A percentile compares a stretch with the other conserved stretches of the same genome.
Conservation (phyloP, 2,888 invertebrate species). For the Pseudococcus longispinus region DNA sequence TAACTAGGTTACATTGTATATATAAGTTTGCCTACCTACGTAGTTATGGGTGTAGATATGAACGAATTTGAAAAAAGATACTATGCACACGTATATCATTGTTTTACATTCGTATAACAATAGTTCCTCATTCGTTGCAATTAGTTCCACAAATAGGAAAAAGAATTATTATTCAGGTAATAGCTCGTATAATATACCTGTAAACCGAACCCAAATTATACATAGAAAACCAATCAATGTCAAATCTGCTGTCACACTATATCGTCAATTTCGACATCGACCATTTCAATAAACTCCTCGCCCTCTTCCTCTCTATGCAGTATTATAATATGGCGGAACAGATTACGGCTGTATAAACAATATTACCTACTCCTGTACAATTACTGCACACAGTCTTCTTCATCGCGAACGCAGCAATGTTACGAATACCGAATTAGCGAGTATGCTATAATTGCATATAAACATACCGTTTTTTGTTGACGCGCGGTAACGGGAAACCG, state of each 20-base stretch:
- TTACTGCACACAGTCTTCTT: neutral
- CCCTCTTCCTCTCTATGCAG: neutral
- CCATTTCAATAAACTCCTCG: neutral
- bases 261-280: neutral
- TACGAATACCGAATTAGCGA: conserved; percentile 2
- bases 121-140: neutral
- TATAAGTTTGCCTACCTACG: neutral
- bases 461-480: neutral
- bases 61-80: neutral
- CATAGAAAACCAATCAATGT: neutral
- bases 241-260: neutral
- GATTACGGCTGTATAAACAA: conserved; percentile 24
- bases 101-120: neutral
- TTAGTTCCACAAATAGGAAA: conserved; percentile 4
- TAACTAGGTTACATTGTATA: neutral
- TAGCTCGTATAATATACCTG: neutral
- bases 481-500: neutral
- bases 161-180: neutral
- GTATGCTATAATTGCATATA: neutral
- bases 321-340: neutral
- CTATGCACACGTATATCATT: neutral
- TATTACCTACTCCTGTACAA: neutral
- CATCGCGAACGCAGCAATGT: neutral
- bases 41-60: neutral
- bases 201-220: neutral